Evolutionary conservation across 64 coral and sea anemone genomes (phyloP).

Genomic region (Stylophora pistillata): DNA sequence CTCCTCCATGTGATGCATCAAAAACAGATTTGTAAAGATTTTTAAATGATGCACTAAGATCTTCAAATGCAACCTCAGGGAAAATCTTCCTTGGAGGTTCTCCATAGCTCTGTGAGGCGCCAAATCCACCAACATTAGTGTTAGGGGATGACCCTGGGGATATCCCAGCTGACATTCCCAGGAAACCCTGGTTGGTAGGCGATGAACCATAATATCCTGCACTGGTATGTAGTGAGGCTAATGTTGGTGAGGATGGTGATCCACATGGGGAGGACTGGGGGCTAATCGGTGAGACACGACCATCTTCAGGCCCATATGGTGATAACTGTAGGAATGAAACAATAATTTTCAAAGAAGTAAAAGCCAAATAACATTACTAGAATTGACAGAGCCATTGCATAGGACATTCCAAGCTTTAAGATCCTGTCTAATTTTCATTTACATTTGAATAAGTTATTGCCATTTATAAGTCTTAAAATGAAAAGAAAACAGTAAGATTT

Average conservation of each 20-base stretch:
- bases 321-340: constrained; percentile 53
- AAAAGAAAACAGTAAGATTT: too few species aligned
- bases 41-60: constrained; percentile 97
- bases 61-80: constrained; percentile 93
- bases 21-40: constrained; percentile 97
- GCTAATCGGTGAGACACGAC: constrained; percentile 59
- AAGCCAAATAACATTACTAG: neutral
- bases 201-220: constrained; percentile 52
- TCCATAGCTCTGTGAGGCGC: constrained; percentile 62
- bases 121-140: constrained; percentile 42
- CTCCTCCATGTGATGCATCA: constrained; percentile 83
- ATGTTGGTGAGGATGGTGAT: constrained; percentile 81
- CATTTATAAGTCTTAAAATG: too few species aligned
- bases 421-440: too few species aligned
- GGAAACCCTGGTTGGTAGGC: constrained; percentile 24
- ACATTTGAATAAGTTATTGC: too few species aligned
- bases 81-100: constrained; percentile 95
- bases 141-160: constrained; percentile 52
- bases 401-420: too few species aligned
- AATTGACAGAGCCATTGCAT: too few species aligned
- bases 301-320: constrained; percentile 80
- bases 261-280: constrained; percentile 59
- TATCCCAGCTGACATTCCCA: constrained; percentile 55
- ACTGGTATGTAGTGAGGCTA: constrained; percentile 66
- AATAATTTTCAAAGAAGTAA: neutral